Evolutionary conservation across 2,113 vertebrate species (phyloP).

Genomic region (Oncorhynchus gorbuscha): DNA sequence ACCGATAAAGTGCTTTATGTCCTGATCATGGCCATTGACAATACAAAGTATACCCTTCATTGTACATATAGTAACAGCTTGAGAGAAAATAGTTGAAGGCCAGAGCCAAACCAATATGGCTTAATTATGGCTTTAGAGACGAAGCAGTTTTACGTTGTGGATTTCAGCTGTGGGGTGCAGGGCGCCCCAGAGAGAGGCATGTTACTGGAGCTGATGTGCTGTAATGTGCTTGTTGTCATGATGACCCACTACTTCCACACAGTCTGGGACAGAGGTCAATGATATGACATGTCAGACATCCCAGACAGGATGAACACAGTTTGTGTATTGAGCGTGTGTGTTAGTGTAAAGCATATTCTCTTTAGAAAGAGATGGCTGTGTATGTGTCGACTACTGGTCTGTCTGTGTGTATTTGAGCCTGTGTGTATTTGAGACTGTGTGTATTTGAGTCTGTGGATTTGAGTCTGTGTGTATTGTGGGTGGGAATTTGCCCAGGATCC

Average conservation of each 20-base stretch:
- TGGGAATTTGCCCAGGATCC: neutral
- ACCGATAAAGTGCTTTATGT: neutral
- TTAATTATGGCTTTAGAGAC: slow-evolving; percentile 48
- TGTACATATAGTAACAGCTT: slow-evolving; percentile 48
- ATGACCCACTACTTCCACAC: neutral
- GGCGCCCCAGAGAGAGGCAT: slow-evolving; percentile 10
- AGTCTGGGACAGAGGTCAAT: neutral
- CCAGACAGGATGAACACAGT: neutral
- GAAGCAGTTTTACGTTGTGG: slow-evolving; percentile 21
- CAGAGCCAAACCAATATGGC: slow-evolving; percentile 19
- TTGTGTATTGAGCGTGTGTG: neutral
- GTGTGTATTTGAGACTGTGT: neutral
- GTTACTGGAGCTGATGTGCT: slow-evolving; percentile 26
- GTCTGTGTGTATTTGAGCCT: neutral
- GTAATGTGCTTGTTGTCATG: slow-evolving; percentile 2
- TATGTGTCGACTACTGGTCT: neutral
- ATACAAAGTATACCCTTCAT: slow-evolving; percentile 26
- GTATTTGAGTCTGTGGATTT: too few relatives aligned
- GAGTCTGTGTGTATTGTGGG: neutral
- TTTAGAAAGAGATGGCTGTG: neutral
- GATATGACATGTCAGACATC: neutral
- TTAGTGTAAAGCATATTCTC: too few relatives aligned
- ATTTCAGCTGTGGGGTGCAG: slow-evolving; percentile 14
- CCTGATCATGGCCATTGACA: neutral
- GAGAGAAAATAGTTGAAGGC: slow-evolving; percentile 29